Base-by-base conservation (phyloP, 2,888 invertebrate species). In the Mimachlamys varia region DNA sequence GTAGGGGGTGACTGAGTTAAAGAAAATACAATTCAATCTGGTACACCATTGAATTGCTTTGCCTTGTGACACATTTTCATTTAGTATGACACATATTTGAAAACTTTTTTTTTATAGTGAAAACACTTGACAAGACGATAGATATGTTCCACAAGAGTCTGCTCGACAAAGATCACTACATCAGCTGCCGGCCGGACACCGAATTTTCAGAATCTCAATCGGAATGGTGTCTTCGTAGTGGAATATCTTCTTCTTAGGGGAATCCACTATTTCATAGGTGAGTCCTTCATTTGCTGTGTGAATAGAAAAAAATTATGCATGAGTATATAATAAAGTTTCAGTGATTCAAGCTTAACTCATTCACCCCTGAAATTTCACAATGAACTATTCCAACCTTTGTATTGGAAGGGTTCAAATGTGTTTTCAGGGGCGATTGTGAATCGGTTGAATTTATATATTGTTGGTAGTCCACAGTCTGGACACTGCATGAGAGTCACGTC, bases 181-280 rank as follows among this genome's bases (percentile, higher is more conserved):
- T 76, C 33, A 76, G 15, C 76, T 76, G 12, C 33, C 76, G 12
- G 76, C 27, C 19, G 88, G 90, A 33, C 88, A 89, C 76, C 49
- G 89, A 33, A 96, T 93, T 89, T 94, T 93, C 44, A 96, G 90
- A 44, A 96, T 95, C 91, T 96, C 95, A 87, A 96, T 95, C 37
- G 95, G 95, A 89, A 95, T 94, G 62, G 94, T 94, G 89, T 94
- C 94, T 91, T 96, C 96, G 91, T 96, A 96, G 89, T 95, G 94
- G 91, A 96, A 96, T 15, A 94, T 90, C 53, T 90, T 90, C 62
- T 93, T 90, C 87, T 92, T 92, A n/a, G 96, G 95, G 38, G 94
- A 93, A 38, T 95, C 94, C 58, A 95, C 90, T 13, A 93, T 93
- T 49, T 94, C 93, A 90, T 95, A 95, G n/a, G 92, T 91, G 44